These are phyloP conservation scores for Pachyramphus minor DNA, from an alignment of 2,113 vertebrate genomes.

Conservation along the genomic window DNA sequence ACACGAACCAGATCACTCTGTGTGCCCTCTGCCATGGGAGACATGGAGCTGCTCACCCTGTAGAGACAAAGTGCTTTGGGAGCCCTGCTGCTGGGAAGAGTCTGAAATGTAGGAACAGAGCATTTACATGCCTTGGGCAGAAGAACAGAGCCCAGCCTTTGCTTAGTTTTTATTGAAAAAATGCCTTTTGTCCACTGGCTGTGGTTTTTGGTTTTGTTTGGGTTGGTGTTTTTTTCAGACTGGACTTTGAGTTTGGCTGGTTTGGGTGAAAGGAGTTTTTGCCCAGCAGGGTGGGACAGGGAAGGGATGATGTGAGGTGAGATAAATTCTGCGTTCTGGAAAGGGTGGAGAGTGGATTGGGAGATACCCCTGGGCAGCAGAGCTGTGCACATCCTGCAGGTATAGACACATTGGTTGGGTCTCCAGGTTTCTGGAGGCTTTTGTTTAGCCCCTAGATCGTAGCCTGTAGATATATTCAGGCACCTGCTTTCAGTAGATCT, in stretches of 20 bases:
- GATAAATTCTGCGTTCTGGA: neutral
- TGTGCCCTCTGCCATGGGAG: constrained; percentile 57
- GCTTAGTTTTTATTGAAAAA: neutral
- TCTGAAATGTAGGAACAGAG: neutral
- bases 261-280: neutral
- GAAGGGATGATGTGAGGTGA: neutral
- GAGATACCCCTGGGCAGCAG: neutral
- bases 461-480: neutral
- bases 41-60: constrained; percentile 22
- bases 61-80: neutral
- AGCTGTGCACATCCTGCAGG: neutral
- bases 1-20: neutral
- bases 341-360: neutral
- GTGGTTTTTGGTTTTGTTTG: neutral
- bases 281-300: neutral
- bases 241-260: neutral
- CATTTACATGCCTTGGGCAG: neutral
- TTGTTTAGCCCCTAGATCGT: rapidly evolving
- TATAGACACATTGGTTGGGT: neutral
- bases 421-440: neutral
- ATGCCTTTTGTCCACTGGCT: neutral
- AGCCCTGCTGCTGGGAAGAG: constrained; percentile 30
- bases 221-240: neutral
- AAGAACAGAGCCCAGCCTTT: neutral
- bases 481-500: neutral